phyloP scores from a whole-genome alignment of 1,140 invertebrate genomes.

The Drosophila rhopaloa region DNA sequence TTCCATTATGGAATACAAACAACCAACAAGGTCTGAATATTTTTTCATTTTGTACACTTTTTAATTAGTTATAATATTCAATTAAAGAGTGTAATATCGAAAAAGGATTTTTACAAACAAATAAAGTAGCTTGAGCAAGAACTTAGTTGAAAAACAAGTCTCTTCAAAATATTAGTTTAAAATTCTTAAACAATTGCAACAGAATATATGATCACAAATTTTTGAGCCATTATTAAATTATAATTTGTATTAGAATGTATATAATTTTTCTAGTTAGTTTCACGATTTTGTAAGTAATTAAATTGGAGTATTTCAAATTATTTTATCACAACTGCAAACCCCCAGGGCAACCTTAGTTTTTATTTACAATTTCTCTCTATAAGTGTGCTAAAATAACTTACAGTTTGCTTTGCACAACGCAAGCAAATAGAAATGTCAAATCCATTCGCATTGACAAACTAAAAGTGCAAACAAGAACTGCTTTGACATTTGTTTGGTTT shows the following conservation, averaged over 20 bases:
- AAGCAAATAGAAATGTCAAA: slow-evolving; percentile 35
- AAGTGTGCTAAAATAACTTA: slow-evolving; percentile 33
- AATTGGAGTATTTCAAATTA: slow-evolving; percentile 1
- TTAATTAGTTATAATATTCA: slow-evolving; percentile 47
- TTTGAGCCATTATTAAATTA: background rate
- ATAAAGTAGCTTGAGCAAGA: background rate
- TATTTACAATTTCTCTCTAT: slow-evolving; percentile 1
- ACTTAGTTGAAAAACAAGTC: background rate
- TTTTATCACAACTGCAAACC: background rate
- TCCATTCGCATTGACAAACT: slow-evolving; percentile 52
- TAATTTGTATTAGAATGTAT: too few relatives aligned
- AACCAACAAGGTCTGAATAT: slow-evolving; percentile 5
- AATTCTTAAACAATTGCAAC: background rate
- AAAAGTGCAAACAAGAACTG: slow-evolving; percentile 52
- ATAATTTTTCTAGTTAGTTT: too few relatives aligned
- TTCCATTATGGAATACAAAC: slow-evolving; percentile 28
- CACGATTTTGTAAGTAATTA: slow-evolving; percentile 12
- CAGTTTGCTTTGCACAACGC: slow-evolving; percentile 11
- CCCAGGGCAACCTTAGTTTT: background rate
- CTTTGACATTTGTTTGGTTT: slow-evolving; percentile 59
- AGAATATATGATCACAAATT: too few relatives aligned
- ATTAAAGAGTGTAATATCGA: slow-evolving; percentile 7
- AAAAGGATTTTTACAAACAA: background rate
- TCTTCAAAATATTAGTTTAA: background rate
- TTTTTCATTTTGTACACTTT: slow-evolving; percentile 28